Evolutionary conservation across 2,888 invertebrate genomes (phyloP), one percentile per base, ranked within the genome.

Genomic region (Scrobipalpa costella): DNA sequence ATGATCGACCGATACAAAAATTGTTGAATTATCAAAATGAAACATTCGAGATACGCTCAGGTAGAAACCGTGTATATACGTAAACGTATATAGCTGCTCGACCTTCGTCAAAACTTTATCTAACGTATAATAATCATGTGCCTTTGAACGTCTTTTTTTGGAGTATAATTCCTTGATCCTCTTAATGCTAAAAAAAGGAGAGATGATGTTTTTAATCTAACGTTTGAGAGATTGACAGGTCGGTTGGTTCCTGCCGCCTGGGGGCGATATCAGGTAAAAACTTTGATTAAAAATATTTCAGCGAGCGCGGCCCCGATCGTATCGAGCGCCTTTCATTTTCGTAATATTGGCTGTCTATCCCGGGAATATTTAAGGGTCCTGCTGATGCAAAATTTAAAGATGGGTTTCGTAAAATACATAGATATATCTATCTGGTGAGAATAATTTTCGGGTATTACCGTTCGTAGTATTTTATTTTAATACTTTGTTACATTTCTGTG

Each of bases 21-120:
- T 55, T 55, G 55, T 55, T 55, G 55, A n/a, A 55, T 55, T 55
- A 55, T 55, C 55, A 55, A 55, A 55, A 55, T n/a, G 55, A 55
- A 55, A 27, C 55, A 55, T 55, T 50, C 55, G 34, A 55, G 33
- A 21, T 9, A 55, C 44, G n/a, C 19, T 40, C 64, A 64, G 64
- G 64, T 64, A 64, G 57, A 61, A 40, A 61, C 38, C 61, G 27
- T 27, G 27, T 21, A 62, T 44, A 63, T 57, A 36, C 57, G 8
- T 21, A 13, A 52, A 8, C 8, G n/a, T 17, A 49, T 49, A 50
- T 62, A 61, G 67, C 72, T 77, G 66, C 62, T 73, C 83, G 82
- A 90, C 90, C 91, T 90, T 90, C 91, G 88, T 91, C 91, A 91
- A 89, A 88, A 84, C 74, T 85, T 87, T 88, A 89, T 90, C 88